Conservation (phyloP, 2,888 invertebrate species). For the Acanthosepion lycidas region DNA sequence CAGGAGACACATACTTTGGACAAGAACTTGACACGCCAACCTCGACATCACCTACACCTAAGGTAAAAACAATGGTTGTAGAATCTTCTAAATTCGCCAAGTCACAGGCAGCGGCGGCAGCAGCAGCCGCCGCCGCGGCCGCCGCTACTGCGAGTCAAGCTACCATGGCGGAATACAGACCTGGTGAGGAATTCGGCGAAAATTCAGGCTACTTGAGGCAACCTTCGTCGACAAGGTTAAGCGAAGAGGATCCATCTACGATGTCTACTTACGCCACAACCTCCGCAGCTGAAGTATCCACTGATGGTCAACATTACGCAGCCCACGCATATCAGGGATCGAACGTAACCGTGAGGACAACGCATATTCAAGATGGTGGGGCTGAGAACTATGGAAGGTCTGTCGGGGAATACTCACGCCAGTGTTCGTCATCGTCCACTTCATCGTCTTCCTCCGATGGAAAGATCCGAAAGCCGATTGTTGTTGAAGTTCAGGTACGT, state of each 20-base stretch:
- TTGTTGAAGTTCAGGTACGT: constrained; percentile 38
- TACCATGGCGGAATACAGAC: not conserved
- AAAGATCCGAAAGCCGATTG: not conserved
- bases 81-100: constrained; percentile 42
- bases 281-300: not conserved
- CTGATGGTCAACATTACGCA: not conserved
- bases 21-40: not conserved
- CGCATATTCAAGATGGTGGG: not conserved
- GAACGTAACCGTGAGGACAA: not conserved
- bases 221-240: constrained; percentile 33
- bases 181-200: not conserved
- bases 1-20: not conserved
- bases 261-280: not conserved
- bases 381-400: not conserved
- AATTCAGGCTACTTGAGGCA: not conserved
- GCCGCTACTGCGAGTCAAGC: not conserved
- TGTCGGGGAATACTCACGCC: not conserved
- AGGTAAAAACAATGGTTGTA: constrained; percentile 46
- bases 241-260: not conserved
- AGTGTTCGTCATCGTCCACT: constrained; percentile 34
- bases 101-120: not conserved
- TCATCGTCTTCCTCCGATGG: not conserved
- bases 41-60: not conserved
- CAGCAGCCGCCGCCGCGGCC: not conserved
- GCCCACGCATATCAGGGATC: not conserved